Conservation (phyloP, 2,113 vertebrate species). For the Cyrtonyx montezumae region DNA sequence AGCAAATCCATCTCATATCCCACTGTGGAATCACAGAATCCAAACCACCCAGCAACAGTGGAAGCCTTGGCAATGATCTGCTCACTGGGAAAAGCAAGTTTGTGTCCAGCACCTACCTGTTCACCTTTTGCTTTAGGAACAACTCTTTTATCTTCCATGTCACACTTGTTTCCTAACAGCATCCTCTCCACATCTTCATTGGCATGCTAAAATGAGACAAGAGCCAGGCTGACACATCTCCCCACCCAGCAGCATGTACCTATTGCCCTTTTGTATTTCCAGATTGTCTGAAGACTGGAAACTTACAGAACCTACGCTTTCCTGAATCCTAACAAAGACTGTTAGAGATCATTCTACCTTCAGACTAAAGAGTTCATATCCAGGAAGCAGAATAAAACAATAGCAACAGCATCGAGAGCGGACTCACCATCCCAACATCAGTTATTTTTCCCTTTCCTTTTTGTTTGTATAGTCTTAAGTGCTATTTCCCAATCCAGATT, state of each 20-base stretch:
- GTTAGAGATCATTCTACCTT: background rate
- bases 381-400: background rate
- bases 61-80: rapidly evolving
- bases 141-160: slow-evolving; percentile 98
- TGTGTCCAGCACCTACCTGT: slow-evolving; percentile 82
- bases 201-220: slow-evolving; percentile 87
- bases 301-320: rapidly evolving
- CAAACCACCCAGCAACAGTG: rapidly evolving
- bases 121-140: slow-evolving; percentile 98
- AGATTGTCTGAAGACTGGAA: background rate
- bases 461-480: too few species aligned
- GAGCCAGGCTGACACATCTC: background rate
- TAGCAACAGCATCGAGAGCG: background rate
- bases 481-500: background rate
- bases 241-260: rapidly evolving
- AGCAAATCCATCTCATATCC: background rate
- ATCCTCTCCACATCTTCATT: slow-evolving; percentile 99
- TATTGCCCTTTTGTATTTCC: rapidly evolving
- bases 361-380: background rate
- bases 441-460: background rate
- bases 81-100: background rate
- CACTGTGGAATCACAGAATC: rapidly evolving
- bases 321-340: background rate
- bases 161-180: slow-evolving; percentile 99
- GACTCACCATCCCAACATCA: rapidly evolving